Percentiles rank a stretch among this genome's conserved stretches.
Evolutionary conservation across 2,113 vertebrate species (phyloP).

Genomic region (Osmerus mordax): DNA sequence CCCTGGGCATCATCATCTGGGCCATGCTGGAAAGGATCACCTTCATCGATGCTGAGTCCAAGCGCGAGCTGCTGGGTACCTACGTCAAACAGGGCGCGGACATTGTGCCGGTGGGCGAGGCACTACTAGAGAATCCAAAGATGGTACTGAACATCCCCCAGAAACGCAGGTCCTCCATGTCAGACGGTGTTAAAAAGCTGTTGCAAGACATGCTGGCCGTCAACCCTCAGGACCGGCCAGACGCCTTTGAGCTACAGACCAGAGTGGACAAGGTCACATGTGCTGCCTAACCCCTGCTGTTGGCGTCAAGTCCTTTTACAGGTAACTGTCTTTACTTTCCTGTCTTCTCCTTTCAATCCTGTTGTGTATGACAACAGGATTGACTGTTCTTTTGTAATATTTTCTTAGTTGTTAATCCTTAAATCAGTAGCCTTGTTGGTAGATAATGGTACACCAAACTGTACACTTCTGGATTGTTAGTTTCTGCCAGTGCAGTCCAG

Average conservation of each 20-base stretch:
- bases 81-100: constrained; percentile 88
- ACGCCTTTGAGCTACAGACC: constrained; percentile 89
- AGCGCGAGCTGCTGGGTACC: constrained; percentile 90
- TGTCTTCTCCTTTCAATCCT: too few relatives aligned
- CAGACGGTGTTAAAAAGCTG: constrained; percentile 85
- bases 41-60: constrained; percentile 89
- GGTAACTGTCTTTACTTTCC: constrained; percentile 23
- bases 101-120: constrained; percentile 93
- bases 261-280: constrained; percentile 88
- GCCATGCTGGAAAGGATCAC: constrained; percentile 97
- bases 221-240: constrained; percentile 92
- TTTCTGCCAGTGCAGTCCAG: neutral
- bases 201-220: constrained; percentile 93
- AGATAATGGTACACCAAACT: too few relatives aligned
- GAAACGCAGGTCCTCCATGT: constrained; percentile 91
- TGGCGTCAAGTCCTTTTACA: constrained; percentile 14
- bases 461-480: too few relatives aligned
- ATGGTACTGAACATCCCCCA: constrained; percentile 95
- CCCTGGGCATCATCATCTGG: constrained; percentile 96
- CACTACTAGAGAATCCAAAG: constrained; percentile 95
- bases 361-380: too few relatives aligned
- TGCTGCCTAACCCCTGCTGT: constrained; percentile 38
- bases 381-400: too few relatives aligned
- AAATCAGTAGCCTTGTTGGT: too few relatives aligned
- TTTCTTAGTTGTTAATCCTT: too few relatives aligned